Conservation (phyloP, 2,113 vertebrate genomes). For the Donacobius atricapilla region DNA sequence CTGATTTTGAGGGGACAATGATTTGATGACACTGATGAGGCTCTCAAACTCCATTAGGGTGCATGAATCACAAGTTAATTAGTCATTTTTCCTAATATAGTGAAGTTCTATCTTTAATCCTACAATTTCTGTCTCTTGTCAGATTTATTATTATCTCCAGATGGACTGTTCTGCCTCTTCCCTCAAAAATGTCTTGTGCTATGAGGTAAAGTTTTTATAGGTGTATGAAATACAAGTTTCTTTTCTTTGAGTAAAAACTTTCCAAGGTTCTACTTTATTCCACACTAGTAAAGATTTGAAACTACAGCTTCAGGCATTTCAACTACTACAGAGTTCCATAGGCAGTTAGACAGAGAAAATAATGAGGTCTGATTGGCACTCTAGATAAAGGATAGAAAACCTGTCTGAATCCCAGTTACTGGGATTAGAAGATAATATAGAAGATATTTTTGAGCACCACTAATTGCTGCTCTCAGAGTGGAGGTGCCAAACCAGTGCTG, state of each 20-base stretch:
- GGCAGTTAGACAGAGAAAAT: neutral
- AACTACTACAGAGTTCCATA: neutral
- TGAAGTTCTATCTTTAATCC: slow-evolving; percentile 34
- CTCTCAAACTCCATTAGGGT: neutral
- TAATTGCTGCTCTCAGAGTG: neutral
- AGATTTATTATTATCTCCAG: neutral
- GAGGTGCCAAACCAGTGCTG: neutral
- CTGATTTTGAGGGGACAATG: neutral
- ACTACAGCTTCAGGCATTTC: neutral
- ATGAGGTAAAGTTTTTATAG: neutral
- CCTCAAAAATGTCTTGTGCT: neutral
- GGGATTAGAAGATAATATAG: neutral
- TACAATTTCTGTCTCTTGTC: neutral
- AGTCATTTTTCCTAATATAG: slow-evolving; percentile 28
- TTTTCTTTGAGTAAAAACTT: neutral
- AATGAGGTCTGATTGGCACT: neutral
- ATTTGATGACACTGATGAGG: slow-evolving; percentile 11
- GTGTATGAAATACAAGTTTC: neutral
- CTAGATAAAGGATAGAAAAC: neutral
- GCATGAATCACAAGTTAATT: slow-evolving; percentile 38
- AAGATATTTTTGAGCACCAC: neutral
- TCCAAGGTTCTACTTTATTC: neutral
- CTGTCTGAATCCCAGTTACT: neutral
- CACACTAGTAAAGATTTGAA: neutral
- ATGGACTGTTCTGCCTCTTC: neutral